These are phyloP conservation scores for Heteromurus nitidus DNA, from an alignment of 2,888 invertebrate species.

Conservation along the genomic window DNA sequence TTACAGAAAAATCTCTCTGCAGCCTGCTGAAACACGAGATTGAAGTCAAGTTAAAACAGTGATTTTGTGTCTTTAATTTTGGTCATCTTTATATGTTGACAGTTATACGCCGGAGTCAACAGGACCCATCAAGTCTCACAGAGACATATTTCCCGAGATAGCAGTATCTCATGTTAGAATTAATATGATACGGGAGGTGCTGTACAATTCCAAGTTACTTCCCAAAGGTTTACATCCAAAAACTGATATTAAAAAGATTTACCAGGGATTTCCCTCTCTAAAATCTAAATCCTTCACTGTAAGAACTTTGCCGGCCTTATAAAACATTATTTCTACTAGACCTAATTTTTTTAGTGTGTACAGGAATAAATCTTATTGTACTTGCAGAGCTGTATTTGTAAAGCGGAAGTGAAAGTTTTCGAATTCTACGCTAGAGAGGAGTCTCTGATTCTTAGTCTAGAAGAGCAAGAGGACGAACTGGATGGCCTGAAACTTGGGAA, in stretches of 20 bases:
- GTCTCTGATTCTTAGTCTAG: conserved; percentile 85
- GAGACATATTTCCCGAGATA: conserved; percentile 79
- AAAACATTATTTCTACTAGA: no score
- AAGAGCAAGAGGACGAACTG: conserved; percentile 75
- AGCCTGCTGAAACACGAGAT: background rate
- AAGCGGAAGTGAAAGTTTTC: conserved; percentile 89
- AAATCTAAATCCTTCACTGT: conserved; percentile 88
- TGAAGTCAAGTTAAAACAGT: no score
- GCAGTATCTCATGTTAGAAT: conserved; percentile 77
- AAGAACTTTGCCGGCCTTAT: no score
- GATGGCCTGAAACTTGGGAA: conserved; percentile 79
- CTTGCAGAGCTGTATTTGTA: conserved; percentile 81
- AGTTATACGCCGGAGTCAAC: conserved; percentile 66
- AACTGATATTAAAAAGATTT: conserved; percentile 82
- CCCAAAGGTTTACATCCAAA: conserved; percentile 84
- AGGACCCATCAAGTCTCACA: conserved; percentile 70
- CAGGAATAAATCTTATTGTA: conserved; percentile 26
- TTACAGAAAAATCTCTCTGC: background rate
- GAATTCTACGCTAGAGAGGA: conserved; percentile 87
- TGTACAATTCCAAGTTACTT: conserved; percentile 79
- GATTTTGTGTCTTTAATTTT: background rate
- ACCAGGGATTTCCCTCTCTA: conserved; percentile 95
- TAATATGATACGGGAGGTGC: conserved; percentile 79
- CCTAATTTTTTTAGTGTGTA: background rate
- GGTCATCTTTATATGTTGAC: conserved; percentile 2